phyloP scores from a whole-genome alignment of 2,797 vertebrate genomes.

The Dicrostonyx torquatus region DNA sequence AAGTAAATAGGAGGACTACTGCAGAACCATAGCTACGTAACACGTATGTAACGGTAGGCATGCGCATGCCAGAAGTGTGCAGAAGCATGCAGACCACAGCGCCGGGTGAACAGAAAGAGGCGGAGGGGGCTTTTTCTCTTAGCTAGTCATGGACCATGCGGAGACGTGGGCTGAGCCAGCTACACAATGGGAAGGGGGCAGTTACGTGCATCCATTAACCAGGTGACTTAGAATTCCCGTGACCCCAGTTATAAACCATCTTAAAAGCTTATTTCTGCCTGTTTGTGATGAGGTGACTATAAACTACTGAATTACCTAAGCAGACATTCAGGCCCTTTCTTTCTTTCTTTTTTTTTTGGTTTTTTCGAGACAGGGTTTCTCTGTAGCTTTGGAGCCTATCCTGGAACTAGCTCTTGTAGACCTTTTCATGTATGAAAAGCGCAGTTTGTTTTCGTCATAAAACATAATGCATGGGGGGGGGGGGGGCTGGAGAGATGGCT shows the following conservation, averaged over 20 bases:
- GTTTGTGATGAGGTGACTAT: background rate
- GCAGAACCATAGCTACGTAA: background rate
- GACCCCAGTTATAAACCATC: background rate
- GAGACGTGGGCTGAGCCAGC: background rate
- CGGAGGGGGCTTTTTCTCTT: background rate
- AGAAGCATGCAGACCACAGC: background rate
- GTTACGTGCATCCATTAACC: background rate
- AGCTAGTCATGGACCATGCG: background rate
- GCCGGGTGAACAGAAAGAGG: background rate
- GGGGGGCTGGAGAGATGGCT: too few species aligned
- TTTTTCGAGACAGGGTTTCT: too few species aligned
- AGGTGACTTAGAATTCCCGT: slow-evolving; percentile 21
- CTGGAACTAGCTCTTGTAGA: too few species aligned
- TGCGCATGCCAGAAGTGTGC: background rate
- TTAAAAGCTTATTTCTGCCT: background rate
- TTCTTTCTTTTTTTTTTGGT: too few species aligned
- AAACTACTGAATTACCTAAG: background rate
- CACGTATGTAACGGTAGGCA: background rate
- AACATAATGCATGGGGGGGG: too few species aligned
- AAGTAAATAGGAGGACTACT: background rate
- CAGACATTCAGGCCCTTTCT: slow-evolving; percentile 22
- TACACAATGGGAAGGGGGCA: background rate
- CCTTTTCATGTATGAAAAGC: slow-evolving; percentile 18
- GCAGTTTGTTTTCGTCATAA: background rate
- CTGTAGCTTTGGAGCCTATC: too few species aligned